These are phyloP conservation scores for Graphium colonna DNA, from an alignment of 2,888 invertebrate genomes.

Conservation along the genomic window DNA sequence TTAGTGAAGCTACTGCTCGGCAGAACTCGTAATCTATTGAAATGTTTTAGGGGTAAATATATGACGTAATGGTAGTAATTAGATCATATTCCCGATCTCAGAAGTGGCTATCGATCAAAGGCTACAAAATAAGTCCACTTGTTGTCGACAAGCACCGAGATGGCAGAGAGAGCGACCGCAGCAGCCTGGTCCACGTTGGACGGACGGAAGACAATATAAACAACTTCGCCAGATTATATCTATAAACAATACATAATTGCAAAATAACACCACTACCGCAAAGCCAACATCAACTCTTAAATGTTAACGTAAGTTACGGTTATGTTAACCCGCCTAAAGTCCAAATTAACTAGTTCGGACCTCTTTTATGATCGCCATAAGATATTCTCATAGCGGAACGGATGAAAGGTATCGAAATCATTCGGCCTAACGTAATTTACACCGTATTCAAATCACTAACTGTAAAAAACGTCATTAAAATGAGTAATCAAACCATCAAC, in stretches of 20 bases:
- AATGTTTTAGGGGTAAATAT: no score
- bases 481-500: constrained; percentile 71
- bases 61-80: no score
- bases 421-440: constrained; percentile 58
- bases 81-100: no score
- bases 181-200: constrained; percentile 4
- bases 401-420: constrained; percentile 55
- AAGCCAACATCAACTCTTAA: background rate
- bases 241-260: background rate
- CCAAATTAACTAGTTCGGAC: constrained; percentile 16
- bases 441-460: constrained; percentile 66
- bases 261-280: background rate
- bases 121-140: background rate
- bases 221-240: background rate
- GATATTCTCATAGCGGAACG: constrained; percentile 48
- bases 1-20: no score
- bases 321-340: constrained; percentile 22
- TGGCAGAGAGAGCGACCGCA: constrained; percentile 3
- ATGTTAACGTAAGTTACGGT: background rate
- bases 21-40: no score
- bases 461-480: constrained; percentile 68
- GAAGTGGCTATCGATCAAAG: no score
- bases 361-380: constrained; percentile 41
- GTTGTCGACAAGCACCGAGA: background rate
- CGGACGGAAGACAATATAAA: background rate